phyloP scores from a whole-genome alignment of 2,113 vertebrate genomes.

The Heloderma charlesbogerti region DNA sequence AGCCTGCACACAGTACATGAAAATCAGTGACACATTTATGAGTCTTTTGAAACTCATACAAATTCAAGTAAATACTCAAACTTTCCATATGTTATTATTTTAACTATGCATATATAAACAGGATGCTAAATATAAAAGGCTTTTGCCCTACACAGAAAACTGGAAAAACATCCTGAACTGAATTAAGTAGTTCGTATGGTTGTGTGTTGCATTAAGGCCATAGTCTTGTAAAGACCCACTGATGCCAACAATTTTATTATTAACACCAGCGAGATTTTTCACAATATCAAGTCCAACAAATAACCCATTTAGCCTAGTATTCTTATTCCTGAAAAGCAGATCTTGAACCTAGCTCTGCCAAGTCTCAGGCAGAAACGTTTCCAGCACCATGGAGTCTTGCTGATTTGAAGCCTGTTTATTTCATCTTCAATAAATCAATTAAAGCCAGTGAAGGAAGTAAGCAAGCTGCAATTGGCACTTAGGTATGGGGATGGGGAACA shows the following conservation, averaged over 20 bases:
- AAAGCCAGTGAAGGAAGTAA: neutral
- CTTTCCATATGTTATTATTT: neutral
- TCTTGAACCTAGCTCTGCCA: neutral
- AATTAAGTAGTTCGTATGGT: neutral
- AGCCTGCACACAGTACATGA: neutral
- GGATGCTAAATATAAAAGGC: neutral
- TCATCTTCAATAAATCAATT: neutral
- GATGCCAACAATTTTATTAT: neutral
- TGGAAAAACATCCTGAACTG: neutral
- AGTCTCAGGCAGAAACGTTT: neutral
- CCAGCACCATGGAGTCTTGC: neutral
- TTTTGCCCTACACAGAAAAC: neutral
- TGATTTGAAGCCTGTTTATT: neutral
- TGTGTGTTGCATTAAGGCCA: neutral
- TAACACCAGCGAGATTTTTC: neutral
- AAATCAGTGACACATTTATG: neutral
- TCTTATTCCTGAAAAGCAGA: neutral
- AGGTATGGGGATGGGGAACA: neutral
- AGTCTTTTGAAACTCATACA: neutral
- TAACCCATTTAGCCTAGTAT: neutral
- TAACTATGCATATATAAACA: neutral
- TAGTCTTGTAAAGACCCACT: neutral
- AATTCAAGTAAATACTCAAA: neutral
- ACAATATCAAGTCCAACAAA: neutral
- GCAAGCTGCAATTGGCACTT: neutral